Base-by-base conservation (phyloP, 2,113 vertebrate species). In the Apteryx mantelli region DNA sequence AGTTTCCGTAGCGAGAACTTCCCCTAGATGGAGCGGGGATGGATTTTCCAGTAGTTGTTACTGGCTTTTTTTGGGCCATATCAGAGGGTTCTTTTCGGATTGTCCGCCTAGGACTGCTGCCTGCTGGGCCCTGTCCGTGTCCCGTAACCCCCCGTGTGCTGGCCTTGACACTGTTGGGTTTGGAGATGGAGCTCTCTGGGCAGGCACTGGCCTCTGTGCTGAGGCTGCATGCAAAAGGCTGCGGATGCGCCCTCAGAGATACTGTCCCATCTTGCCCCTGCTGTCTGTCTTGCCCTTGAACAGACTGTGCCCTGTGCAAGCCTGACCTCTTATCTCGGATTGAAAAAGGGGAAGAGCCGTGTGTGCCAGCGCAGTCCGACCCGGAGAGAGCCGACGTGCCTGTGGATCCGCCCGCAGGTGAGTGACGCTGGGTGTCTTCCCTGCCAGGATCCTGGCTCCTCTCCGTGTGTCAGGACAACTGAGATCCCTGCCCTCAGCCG, bases 361-460 rank as follows among this genome's bases (percentile, higher is more conserved):
- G 36, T 6, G 0, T 0, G 0, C n/a, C 0, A 0, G 11, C 0
- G 0, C 44, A 53, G 24, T 18, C 2, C 2, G 22, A 22, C 34
- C 71, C 4, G 42, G 34, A 64, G 24, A 56, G 22, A 60, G 26
- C n/a, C 5, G 53, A 36, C 0, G 12, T 46, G 12, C 60, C 58
- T 44, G 68, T 11, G 7, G 48, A 76, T 25, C 71, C 48, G 7
- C 42, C 79, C 11, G 2, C 0, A 69, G 95, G 95, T 97, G 80
- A 3, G 95, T 91, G 89, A 44, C 34, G 3, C 73, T 8, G 42
- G 20, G 32, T 52, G 52, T 46, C 36, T 65, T 30, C 38, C 3
- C 1, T 53, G 38, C 53, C 48, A 5, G 44, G 5, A 55, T 68
- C 36, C 28, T 38, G 65, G 56, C 68, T 86, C 60, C 68, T 17